Base-by-base conservation (phyloP, 2,888 invertebrate genomes). In the Cordilura impudica region DNA sequence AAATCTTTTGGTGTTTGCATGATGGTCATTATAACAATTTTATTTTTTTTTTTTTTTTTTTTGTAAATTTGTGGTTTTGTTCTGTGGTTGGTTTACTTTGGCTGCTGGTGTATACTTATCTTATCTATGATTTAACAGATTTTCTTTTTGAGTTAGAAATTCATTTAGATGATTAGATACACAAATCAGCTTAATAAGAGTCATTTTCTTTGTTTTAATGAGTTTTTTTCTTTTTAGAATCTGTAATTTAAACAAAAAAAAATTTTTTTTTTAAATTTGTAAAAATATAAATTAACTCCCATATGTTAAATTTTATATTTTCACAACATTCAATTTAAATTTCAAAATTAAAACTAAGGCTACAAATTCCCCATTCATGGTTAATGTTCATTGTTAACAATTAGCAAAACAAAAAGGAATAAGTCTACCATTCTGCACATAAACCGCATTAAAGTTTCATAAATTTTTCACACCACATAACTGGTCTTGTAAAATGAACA, bases 361-460 rank as follows among this genome's bases (percentile, higher is more conserved):
- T n/a, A n/a, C n/a, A n/a, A n/a, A n/a, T n/a, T n/a, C n/a, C n/a
- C n/a, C n/a, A n/a, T n/a, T n/a, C n/a, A n/a, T n/a, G n/a, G n/a
- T 70, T 63, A 39, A 10, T 39, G 53, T 47, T 63, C 69, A 49
- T 65, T 76, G 51, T 70, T 70, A 70, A 76, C 69, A 69, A 69
- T 69, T 75, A 54, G 47, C 58, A 47, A 54, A 61, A 74, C 18
- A 47, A 12, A n/a, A 29, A 60, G 35, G 16, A 16, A 16, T 14
- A 19, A 51, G 26, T 16, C 21, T 14, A 7, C 3, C 53, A 73
- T 43, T 65, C 65, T 19, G 47, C 45, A 67, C 23, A 29, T 45
- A 69, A 75, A 69, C 69, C 63, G 56, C 75, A 76, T 76, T 76
- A 70, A 76, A 76, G 70, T 76, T 70, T 76, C 69, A 76, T 76